Conservation (phyloP, 2,113 vertebrate genomes). For the Cisticola juncidis region DNA sequence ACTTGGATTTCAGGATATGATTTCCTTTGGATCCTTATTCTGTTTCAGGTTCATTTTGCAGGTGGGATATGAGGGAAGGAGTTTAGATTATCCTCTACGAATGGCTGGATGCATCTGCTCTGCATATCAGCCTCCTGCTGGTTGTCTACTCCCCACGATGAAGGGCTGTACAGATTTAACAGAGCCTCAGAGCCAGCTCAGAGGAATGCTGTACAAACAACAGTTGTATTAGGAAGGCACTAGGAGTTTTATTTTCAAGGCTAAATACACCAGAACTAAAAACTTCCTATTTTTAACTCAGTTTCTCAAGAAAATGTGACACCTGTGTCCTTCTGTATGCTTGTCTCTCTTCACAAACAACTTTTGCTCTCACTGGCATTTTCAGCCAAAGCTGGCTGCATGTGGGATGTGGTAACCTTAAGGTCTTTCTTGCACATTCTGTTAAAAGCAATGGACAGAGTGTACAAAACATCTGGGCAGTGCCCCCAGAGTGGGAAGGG, state of each 20-base stretch:
- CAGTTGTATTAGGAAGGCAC: not conserved
- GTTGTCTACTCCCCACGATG: fast-evolving
- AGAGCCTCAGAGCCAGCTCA: not conserved
- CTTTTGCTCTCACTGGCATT: not conserved
- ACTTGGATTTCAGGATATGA: not conserved
- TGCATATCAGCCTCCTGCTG: not conserved
- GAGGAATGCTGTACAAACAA: not conserved
- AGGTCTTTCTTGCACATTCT: not conserved
- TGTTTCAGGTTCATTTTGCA: not conserved
- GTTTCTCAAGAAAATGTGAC: not conserved
- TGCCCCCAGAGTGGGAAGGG: not conserved
- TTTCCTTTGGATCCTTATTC: not conserved
- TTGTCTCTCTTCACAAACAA: not conserved
- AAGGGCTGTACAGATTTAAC: not conserved
- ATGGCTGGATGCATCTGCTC: not conserved
- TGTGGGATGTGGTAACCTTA: not conserved
- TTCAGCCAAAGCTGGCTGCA: not conserved
- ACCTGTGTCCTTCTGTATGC: not conserved
- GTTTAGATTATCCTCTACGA: not conserved
- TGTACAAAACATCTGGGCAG: not conserved
- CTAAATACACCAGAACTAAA: not conserved
- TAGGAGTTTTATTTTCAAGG: not conserved
- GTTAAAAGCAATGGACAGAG: not conserved
- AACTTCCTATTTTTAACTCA: not conserved
- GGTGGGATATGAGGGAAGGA: not conserved